phyloP scores from a whole-genome alignment of 2,888 invertebrate species.

The Acleris emargana region DNA sequence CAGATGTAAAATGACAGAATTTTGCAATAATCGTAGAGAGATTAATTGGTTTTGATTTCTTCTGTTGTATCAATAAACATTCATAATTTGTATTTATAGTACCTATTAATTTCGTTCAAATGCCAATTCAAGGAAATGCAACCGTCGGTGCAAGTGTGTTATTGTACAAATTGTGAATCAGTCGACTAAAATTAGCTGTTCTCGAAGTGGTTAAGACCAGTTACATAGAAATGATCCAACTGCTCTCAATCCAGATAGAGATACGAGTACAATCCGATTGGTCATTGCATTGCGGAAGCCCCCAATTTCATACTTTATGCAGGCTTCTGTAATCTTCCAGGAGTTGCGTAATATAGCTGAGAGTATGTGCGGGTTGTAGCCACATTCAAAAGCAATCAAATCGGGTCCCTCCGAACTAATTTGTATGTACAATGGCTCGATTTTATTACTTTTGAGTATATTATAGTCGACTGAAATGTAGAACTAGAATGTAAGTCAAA shows the following conservation, averaged over 20 bases:
- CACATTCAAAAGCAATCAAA: no score
- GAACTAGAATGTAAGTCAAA: conserved; percentile 42
- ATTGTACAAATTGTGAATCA: conserved; percentile 25
- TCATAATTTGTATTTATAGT: not conserved
- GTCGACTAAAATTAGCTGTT: conserved; percentile 16
- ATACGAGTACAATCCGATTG: not conserved
- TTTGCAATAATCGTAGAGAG: not conserved
- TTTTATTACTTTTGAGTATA: conserved; percentile 41
- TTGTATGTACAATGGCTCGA: no score
- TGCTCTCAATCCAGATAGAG: not conserved
- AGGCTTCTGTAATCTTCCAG: not conserved
- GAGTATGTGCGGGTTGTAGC: conserved; percentile 22
- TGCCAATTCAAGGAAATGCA: conserved; percentile 13
- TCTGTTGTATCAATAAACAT: not conserved
- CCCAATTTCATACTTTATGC: conserved; percentile 1
- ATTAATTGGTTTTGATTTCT: not conserved
- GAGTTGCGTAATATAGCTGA: conserved; percentile 42
- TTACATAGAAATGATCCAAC: conserved; percentile 7
- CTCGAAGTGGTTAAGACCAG: not conserved
- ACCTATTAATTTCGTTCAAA: conserved; percentile 22
- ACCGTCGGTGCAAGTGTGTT: conserved; percentile 9
- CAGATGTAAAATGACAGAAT: no score
- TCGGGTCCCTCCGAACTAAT: no score
- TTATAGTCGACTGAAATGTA: conserved; percentile 37
- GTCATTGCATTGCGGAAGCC: conserved; percentile 3